Percentiles rank a stretch among this genome's conserved stretches.
Conservation (phyloP, 2,888 invertebrate genomes). For the Hemicrepidius hirtus region DNA sequence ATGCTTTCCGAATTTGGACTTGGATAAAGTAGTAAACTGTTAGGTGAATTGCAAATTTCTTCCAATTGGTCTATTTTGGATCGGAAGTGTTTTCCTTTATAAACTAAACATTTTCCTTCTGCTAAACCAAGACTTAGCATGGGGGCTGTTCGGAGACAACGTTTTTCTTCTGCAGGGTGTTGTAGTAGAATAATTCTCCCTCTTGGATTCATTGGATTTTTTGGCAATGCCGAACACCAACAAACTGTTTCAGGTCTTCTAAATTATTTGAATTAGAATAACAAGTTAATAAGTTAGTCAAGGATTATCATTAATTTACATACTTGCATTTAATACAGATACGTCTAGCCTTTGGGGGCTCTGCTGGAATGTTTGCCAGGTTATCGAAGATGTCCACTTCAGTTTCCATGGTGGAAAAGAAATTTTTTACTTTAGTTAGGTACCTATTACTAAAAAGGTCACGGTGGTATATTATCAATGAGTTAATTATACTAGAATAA, state of each 20-base stretch:
- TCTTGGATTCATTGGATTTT: slow-evolving; percentile 79
- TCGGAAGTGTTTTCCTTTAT: slow-evolving; percentile 90
- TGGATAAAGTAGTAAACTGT: slow-evolving; percentile 88
- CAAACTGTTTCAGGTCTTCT: slow-evolving; percentile 92
- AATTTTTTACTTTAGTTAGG: no score
- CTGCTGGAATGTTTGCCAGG: slow-evolving; percentile 82
- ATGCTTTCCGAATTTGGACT: slow-evolving; percentile 84
- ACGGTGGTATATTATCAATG: no score
- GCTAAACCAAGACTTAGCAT: slow-evolving; percentile 88
- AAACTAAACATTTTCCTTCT: slow-evolving; percentile 84
- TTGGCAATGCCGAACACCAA: slow-evolving; percentile 90
- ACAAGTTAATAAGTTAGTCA: slow-evolving; percentile 10
- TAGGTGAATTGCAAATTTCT: slow-evolving; percentile 78
- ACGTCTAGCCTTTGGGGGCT: slow-evolving; percentile 84
- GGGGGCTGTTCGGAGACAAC: slow-evolving; percentile 91
- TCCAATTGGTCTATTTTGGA: slow-evolving; percentile 80
- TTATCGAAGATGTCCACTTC: slow-evolving; percentile 79
- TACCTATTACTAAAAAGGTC: no score
- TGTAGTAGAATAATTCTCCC: slow-evolving; percentile 89
- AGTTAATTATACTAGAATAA: no score
- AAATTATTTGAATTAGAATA: slow-evolving; percentile 31
- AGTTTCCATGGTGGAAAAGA: slow-evolving; percentile 22
- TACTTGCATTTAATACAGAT: slow-evolving; percentile 85
- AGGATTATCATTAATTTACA: slow-evolving; percentile 64
- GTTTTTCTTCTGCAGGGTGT: slow-evolving; percentile 94